Conservation (phyloP, 2,113 vertebrate genomes). For the Mesembrinibis cayennensis region DNA sequence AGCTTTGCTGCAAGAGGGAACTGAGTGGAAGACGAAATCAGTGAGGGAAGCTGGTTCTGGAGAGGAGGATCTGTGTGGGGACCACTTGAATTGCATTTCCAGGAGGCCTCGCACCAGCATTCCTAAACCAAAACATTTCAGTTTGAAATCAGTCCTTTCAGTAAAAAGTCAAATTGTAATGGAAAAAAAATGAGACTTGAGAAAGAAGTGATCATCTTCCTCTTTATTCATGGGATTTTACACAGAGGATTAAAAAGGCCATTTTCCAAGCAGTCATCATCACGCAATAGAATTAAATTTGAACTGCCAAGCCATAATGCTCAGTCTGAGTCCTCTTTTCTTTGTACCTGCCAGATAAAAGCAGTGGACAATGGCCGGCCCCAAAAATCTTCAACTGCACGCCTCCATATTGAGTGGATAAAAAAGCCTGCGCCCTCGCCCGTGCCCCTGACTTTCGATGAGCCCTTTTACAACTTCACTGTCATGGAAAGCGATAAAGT, state of each 20-base stretch:
- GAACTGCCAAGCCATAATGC: neutral
- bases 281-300: neutral
- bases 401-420: slow-evolving; percentile 97
- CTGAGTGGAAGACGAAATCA: neutral
- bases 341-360: slow-evolving; percentile 84
- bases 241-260: neutral
- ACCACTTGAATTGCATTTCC: neutral
- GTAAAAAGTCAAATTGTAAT: neutral
- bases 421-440: slow-evolving; percentile 79
- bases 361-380: slow-evolving; percentile 95
- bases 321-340: slow-evolving; percentile 14
- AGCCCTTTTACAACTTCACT: slow-evolving; percentile 94
- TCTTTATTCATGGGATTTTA: neutral
- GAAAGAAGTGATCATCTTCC: neutral
- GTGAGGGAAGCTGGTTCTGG: neutral
- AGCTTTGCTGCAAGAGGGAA: neutral
- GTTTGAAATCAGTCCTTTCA: neutral
- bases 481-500: slow-evolving; percentile 94
- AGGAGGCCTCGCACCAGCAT: neutral
- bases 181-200: neutral
- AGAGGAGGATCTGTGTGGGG: neutral
- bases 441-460: slow-evolving; percentile 83
- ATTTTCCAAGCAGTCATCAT: neutral
- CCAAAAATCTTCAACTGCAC: slow-evolving; percentile 90
- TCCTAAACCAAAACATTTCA: neutral